Base-by-base conservation (phyloP, 2,797 vertebrate genomes). In the Dendrocincla tyrannina region DNA sequence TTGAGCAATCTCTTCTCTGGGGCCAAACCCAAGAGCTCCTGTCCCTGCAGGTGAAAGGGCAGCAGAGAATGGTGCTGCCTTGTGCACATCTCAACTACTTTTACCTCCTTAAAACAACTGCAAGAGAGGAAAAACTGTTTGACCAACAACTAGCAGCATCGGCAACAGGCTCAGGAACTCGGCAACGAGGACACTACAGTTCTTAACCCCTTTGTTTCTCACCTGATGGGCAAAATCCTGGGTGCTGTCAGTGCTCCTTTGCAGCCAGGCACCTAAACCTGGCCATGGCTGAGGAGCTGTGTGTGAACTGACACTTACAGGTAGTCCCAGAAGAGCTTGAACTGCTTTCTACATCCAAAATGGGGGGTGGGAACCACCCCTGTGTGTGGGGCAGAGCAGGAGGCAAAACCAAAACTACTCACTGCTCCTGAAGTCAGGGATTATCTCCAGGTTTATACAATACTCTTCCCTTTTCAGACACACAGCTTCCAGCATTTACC, bases 31-130 rank as follows among this genome's bases (percentile, higher is more conserved):
- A 13, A 32, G 47, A 35, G 60, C 41, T 87, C 62, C 63, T 46
- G n/a, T 17, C 14, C 5, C 39, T 64, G 75, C 85, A 70, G 64
- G 44, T 47, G 49, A 85, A 89, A 58, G 32, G 77, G 89, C 75
- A 93, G 89, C 91, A 95, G 89, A 83, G 95, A 85, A 56, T 63
- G 89, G 32, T n/a, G 56, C 91, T 95, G 93, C 60, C 44, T 74
- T 80, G 27, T 23, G 37, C 32, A 39, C 37, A 22, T 18, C 52
- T 32, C 50, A 42, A 2, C 44, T 11, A 19, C 39, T 63, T 22
- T 64, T 16, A 81, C 27, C 59, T 47, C 53, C 49, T 62, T 35
- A n/a, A 76, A 49, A 66, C 15, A 58, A 66, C 49, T 32, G 22
- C 69, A 58, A 10, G 27, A 76, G 33, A 22, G 58, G 22, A 63